Evolutionary conservation across 2,888 invertebrate species (phyloP).

Genomic region (Anodontia alba): DNA sequence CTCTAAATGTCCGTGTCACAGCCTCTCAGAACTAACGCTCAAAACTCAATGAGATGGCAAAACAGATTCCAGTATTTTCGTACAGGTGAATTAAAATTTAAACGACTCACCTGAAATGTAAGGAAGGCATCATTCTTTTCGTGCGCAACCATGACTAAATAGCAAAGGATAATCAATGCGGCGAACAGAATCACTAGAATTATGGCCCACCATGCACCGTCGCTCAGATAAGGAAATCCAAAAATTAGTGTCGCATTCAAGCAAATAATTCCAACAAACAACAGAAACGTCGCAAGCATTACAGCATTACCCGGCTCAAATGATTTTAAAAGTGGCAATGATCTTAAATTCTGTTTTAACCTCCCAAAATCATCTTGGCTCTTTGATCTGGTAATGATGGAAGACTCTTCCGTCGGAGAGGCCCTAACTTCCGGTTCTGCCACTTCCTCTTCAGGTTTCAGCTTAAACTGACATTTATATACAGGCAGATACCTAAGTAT

Average conservation of each 20-base stretch:
- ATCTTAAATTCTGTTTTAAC: constrained; percentile 89
- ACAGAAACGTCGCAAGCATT: constrained; percentile 86
- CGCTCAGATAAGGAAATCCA: constrained; percentile 86
- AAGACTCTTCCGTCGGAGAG: constrained; percentile 68
- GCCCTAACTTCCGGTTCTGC: constrained; percentile 37
- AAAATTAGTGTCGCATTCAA: constrained; percentile 86
- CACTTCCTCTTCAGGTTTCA: constrained; percentile 77
- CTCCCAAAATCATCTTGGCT: constrained; percentile 88
- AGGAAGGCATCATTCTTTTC: constrained; percentile 84
- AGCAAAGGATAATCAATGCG: constrained; percentile 75
- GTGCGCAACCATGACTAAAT: constrained; percentile 83
- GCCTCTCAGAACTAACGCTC: too few relatives aligned
- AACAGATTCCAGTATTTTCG: not conserved
- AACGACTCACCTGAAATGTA: constrained; percentile 82
- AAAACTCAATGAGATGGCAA: too few relatives aligned
- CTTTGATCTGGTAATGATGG: constrained; percentile 81
- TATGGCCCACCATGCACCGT: constrained; percentile 90
- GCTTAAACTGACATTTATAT: constrained; percentile 81
- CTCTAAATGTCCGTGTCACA: too few relatives aligned
- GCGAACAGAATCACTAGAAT: constrained; percentile 84
- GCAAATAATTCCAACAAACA: constrained; percentile 87
- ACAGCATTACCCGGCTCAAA: constrained; percentile 92
- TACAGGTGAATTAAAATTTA: not conserved
- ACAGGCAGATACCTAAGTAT: constrained; percentile 90
- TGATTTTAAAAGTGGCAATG: constrained; percentile 91